Conservation (phyloP, 2,797 vertebrate species). For the Thaleichthys pacificus region DNA sequence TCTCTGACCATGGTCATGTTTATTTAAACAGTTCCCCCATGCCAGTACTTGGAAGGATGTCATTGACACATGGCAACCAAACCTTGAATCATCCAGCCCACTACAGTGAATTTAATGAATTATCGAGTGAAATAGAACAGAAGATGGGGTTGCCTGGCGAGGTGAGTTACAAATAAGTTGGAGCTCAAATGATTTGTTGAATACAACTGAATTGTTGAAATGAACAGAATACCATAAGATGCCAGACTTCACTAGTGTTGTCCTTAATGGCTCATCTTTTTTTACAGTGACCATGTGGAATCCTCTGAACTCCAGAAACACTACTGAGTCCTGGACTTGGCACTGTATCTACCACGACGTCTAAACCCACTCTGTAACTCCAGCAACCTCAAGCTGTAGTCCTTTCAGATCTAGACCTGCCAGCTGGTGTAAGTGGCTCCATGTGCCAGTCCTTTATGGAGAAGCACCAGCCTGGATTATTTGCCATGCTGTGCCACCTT, state of each 20-base stretch:
- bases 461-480: constrained; percentile 34
- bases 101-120: too few relatives aligned
- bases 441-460: neutral
- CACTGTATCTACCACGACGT: neutral
- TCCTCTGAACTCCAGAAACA: constrained; percentile 34
- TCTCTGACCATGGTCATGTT: neutral
- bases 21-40: neutral
- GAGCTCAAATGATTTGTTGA: too few relatives aligned
- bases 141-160: too few relatives aligned
- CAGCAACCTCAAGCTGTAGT: constrained; percentile 7
- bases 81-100: too few relatives aligned
- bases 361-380: constrained; percentile 9
- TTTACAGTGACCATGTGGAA: neutral
- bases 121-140: too few relatives aligned
- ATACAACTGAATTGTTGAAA: too few relatives aligned
- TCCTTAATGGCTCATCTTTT: neutral
- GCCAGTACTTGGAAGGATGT: neutral
- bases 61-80: neutral
- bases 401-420: constrained; percentile 7
- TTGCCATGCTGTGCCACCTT: constrained; percentile 66
- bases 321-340: neutral
- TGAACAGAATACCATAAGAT: neutral
- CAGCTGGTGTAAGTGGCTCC: neutral
- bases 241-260: neutral
- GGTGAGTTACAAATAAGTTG: too few relatives aligned